These are phyloP conservation scores for Alectura lathami DNA, from an alignment of 2,113 vertebrate species.

Conservation along the genomic window DNA sequence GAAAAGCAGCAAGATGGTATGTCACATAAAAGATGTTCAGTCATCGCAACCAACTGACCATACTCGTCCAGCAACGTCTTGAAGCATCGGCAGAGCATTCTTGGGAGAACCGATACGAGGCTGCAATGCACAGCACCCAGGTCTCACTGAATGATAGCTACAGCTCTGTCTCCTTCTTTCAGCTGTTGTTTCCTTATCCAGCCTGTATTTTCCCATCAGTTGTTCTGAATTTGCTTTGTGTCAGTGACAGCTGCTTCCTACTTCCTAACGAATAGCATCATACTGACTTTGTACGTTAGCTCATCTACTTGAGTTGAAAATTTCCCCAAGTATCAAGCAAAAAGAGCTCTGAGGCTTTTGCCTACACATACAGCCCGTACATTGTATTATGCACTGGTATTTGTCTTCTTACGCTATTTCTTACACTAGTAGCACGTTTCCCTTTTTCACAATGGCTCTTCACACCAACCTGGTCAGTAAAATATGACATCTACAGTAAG, in stretches of 20 bases:
- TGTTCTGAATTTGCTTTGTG: neutral
- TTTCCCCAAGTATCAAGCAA: neutral
- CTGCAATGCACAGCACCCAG: neutral
- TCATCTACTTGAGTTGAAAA: neutral
- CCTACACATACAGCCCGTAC: neutral
- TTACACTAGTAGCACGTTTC: neutral
- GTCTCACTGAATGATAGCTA: accelerated
- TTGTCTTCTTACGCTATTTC: neutral
- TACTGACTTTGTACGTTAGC: neutral
- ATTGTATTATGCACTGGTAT: neutral
- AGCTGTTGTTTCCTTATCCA: neutral
- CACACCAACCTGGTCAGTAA: neutral
- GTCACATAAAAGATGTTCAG: neutral
- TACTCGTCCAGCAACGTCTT: neutral
- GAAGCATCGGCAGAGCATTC: neutral
- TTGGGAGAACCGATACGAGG: accelerated
- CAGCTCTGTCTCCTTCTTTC: neutral
- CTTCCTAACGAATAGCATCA: neutral
- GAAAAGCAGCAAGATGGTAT: neutral
- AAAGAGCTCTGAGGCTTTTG: neutral
- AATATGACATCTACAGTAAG: neutral
- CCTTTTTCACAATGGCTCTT: neutral
- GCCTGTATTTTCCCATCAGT: neutral
- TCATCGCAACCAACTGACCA: neutral
- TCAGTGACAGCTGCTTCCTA: neutral